phyloP scores from a whole-genome alignment of 2,113 vertebrate genomes.

The Phrynosoma blainvillii region DNA sequence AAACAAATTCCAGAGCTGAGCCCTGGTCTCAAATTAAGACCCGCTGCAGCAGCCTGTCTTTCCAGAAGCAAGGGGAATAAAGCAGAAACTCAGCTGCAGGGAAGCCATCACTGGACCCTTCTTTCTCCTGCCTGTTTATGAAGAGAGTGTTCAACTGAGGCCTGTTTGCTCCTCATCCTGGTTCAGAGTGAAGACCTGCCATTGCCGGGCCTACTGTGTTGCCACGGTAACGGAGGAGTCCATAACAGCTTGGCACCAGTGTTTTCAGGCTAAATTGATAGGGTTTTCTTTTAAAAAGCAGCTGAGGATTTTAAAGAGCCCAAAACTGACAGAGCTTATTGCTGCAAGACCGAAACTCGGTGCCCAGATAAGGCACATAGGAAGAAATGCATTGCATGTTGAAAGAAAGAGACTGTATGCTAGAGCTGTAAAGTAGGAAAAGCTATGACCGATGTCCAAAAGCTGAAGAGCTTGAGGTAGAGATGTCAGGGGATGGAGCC shows the following conservation, averaged over 20 bases:
- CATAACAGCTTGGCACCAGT: constrained; percentile 59
- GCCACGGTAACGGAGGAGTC: constrained; percentile 68
- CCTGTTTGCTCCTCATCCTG: constrained; percentile 48
- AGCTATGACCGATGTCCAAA: not conserved
- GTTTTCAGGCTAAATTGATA: constrained; percentile 39
- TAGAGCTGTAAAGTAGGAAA: not conserved
- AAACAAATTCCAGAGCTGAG: constrained; percentile 10
- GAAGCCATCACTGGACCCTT: not conserved
- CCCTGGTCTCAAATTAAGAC: not conserved
- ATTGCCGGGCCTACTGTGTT: constrained; percentile 69
- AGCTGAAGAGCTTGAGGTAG: not conserved
- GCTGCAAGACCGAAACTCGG: not conserved
- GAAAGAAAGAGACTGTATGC: not conserved
- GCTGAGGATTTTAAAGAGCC: constrained; percentile 32
- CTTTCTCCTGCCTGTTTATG: not conserved
- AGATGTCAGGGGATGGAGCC: not conserved
- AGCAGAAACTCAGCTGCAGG: not conserved
- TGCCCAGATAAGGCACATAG: constrained; percentile 22
- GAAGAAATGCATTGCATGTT: not conserved
- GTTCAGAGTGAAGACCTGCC: constrained; percentile 60
- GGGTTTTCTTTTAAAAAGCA: constrained; percentile 52
- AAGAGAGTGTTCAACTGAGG: not conserved
- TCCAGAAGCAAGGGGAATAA: not conserved
- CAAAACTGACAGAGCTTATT: constrained; percentile 3
- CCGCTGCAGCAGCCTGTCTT: not conserved